Percentiles rank a stretch among this genome's conserved stretches.
Conservation (phyloP, 2,113 vertebrate genomes). For the Saguinus midas region DNA sequence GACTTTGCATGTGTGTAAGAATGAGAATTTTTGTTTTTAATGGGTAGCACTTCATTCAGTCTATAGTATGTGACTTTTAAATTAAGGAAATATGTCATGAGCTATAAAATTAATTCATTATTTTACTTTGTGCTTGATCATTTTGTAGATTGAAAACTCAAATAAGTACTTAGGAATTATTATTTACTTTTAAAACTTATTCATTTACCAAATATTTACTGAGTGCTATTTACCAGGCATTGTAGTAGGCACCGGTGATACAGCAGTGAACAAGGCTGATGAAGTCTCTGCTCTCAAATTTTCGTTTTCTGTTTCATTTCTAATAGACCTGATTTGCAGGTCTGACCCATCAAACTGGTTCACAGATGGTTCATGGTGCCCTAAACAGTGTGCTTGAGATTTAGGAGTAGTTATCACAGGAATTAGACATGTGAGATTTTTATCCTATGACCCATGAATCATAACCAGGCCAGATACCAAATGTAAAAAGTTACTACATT, state of each 20-base stretch:
- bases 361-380: neutral
- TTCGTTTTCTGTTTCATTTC: neutral
- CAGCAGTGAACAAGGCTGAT: neutral
- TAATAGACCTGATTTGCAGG: neutral
- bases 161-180: neutral
- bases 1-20: neutral
- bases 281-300: neutral
- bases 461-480: neutral
- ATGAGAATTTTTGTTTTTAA: neutral
- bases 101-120: neutral
- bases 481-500: neutral
- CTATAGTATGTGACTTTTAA: neutral
- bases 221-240: neutral
- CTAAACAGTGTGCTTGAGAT: neutral
- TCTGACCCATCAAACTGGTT: neutral
- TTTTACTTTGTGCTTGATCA: neutral
- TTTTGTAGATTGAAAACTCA: conserved; percentile 19
- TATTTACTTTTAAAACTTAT: conserved; percentile 18
- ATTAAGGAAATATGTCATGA: neutral
- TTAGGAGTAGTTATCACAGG: neutral
- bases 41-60: neutral
- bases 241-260: neutral
- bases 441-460: neutral
- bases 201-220: neutral
- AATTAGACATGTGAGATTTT: neutral